phyloP scores from a whole-genome alignment of 2,113 vertebrate genomes.

The Sminthopsis crassicaudata region DNA sequence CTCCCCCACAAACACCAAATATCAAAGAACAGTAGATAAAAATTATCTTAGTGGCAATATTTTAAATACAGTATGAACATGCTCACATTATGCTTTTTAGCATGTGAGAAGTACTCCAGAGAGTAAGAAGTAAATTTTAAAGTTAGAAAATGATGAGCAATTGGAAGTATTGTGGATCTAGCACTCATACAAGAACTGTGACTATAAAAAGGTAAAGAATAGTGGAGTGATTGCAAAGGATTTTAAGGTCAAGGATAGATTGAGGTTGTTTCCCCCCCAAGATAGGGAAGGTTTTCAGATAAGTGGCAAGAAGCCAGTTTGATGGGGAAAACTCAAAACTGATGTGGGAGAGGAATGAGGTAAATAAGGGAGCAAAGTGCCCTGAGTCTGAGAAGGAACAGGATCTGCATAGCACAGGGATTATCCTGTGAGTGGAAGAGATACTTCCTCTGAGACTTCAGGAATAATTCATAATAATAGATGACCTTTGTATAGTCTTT shows the following conservation, averaged over 20 bases:
- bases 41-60: background rate
- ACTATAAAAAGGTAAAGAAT: background rate
- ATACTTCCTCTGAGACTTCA: background rate
- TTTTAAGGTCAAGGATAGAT: background rate
- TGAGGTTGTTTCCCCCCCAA: background rate
- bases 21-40: background rate
- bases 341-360: background rate
- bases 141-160: background rate
- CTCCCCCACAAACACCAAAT: background rate
- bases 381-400: background rate
- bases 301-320: background rate
- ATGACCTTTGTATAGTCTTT: slow-evolving; percentile 3
- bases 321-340: background rate
- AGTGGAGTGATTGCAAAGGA: background rate
- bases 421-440: background rate
- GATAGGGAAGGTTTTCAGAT: background rate
- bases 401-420: background rate
- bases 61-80: background rate
- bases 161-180: background rate
- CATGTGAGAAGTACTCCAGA: background rate
- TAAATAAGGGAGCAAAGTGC: background rate
- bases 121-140: background rate
- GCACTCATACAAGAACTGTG: background rate
- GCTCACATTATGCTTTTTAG: background rate
- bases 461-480: slow-evolving; percentile 3